Conservation (phyloP, 2,888 invertebrate genomes). For the Cryptophagus acutangulus region DNA sequence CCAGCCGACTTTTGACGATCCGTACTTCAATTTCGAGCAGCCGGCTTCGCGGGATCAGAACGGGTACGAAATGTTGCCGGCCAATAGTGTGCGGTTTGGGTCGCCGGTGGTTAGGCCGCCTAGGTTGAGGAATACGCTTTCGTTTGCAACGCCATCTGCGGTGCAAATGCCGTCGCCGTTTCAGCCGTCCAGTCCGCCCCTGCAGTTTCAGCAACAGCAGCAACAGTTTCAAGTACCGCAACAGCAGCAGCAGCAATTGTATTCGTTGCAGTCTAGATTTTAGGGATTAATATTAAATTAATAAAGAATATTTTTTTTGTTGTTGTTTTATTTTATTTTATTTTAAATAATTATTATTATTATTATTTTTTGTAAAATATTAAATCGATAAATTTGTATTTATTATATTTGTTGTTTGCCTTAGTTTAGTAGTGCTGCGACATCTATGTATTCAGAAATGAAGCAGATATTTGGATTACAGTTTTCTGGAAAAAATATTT, state of each 20-base stretch:
- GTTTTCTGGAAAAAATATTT: too few relatives aligned
- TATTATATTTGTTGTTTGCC: too few relatives aligned
- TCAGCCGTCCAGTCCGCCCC: constrained; percentile 8
- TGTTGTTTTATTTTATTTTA: too few relatives aligned
- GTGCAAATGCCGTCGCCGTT: constrained; percentile 23
- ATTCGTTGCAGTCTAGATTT: too few relatives aligned
- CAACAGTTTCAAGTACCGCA: constrained; percentile 3
- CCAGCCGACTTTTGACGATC: constrained; percentile 16
- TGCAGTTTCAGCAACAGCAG: constrained; percentile 10
- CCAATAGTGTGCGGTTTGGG: constrained; percentile 33
- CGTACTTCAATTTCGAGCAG: constrained; percentile 19
- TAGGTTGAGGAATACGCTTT: constrained; percentile 28
- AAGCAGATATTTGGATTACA: too few relatives aligned
- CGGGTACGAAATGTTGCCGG: constrained; percentile 35
- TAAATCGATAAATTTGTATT: too few relatives aligned
- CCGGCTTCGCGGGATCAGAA: constrained; percentile 16
- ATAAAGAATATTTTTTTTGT: too few relatives aligned
- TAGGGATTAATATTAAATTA: too few relatives aligned
- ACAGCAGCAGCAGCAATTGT: constrained; percentile 4
- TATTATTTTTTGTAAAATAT: too few relatives aligned
- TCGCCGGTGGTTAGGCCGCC: constrained; percentile 27
- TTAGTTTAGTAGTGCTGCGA: too few relatives aligned
- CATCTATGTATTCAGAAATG: too few relatives aligned
- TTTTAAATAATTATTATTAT: too few relatives aligned
- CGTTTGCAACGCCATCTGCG: constrained; percentile 34